These are phyloP conservation scores for Oryzias celebensis DNA, from an alignment of 2,113 vertebrate species.

Conservation along the genomic window DNA sequence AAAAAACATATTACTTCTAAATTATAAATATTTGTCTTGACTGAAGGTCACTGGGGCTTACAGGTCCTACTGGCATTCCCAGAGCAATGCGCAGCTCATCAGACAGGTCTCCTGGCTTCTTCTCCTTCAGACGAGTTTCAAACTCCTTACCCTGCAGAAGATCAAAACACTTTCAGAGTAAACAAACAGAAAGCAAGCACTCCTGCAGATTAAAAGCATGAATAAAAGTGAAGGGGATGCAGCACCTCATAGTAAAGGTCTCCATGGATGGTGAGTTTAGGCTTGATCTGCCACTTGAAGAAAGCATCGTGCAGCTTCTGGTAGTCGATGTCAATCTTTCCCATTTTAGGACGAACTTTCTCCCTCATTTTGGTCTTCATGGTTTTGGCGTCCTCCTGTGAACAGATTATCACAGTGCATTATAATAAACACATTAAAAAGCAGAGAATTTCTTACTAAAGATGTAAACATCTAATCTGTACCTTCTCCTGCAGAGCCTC, in stretches of 20 bases:
- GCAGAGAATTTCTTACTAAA: background rate
- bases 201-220: too few relatives aligned
- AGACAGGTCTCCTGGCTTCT: constrained; percentile 91
- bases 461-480: background rate
- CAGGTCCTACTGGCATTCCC: constrained; percentile 92
- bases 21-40: too few relatives aligned
- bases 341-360: constrained; percentile 94
- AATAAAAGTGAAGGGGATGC: background rate
- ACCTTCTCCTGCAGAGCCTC: constrained; percentile 95
- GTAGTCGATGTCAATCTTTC: constrained; percentile 96
- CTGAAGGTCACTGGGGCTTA: constrained; percentile 58
- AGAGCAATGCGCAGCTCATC: constrained; percentile 89
- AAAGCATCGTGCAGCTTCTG: constrained; percentile 96
- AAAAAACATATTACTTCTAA: background rate
- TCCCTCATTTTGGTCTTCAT: constrained; percentile 98
- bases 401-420: background rate
- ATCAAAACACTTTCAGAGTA: background rate
- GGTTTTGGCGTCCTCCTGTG: constrained; percentile 91
- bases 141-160: constrained; percentile 89
- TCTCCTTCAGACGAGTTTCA: constrained; percentile 91
- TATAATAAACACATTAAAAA: background rate
- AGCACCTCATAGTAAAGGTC: constrained; percentile 93
- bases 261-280: constrained; percentile 91
- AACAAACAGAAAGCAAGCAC: background rate
- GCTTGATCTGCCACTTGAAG: constrained; percentile 97